Base-by-base conservation (phyloP, 1,140 invertebrate species). In the Formica selysi region DNA sequence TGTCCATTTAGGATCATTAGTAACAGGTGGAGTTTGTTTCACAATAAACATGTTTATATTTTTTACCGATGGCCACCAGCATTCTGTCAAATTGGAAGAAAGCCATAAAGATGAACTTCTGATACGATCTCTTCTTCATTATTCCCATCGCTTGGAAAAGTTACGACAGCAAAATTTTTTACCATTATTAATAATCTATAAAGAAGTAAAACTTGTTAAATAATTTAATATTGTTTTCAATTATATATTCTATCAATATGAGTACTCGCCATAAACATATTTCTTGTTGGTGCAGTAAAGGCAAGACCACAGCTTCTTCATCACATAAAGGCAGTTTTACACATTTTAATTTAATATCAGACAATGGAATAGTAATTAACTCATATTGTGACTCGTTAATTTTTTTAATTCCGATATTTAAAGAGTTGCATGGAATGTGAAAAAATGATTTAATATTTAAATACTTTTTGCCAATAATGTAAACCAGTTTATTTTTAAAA, bases 371-470 rank as follows among this genome's bases (percentile, higher is more conserved):
- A 76, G 13, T 61, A 61, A 76, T 0, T 19, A 41, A 3, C 7
- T 76, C 41, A 13, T 76, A 76, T 29, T 76, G 36, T 76, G 44
- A 61, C 6, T 76, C 36, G 3, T 61, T 76, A 76, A 76, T 19
- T 76, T 76, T n/a, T 76, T 76, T 76, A 76, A 76, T 76, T 26
- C 22, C 73, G 8, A 61, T 41, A 41, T 26, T 61, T 76, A 61
- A 41, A 61, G 57, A 76, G 3, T 61, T 0, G 8, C n/a, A 61
- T 61, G 54, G 73, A 61, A n/a, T 16, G 7, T 1, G 26, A 29
- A 29, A 29, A 29, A 29, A 29, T 29, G 26, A 29, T 29, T 29
- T 29, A 29, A 29, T 29, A 29, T 29, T 29, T 29, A 29, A 29
- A 29, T 29, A 29, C 26, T 29, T 29, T 29, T 29, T 29, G 26